Evolutionary conservation across 2,797 vertebrate species (phyloP), one percentile per base, ranked within the genome.

Genomic region (Platyrinchus mystaceus): DNA sequence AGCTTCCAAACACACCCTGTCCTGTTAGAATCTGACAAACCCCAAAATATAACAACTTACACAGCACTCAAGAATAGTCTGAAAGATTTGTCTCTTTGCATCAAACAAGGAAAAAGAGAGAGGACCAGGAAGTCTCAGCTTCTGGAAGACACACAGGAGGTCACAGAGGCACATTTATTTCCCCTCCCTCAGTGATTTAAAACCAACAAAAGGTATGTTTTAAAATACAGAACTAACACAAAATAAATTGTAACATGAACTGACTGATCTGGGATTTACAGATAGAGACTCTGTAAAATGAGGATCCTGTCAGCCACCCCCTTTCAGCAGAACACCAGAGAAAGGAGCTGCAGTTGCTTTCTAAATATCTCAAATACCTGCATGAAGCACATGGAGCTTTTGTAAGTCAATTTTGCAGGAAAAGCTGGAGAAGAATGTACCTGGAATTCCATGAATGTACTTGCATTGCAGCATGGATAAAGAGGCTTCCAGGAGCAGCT

Each of bases 391-490:
- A 26, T 10, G 66, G 8, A 88, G 93, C 80, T 88, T 79, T 39
- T n/a, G 52, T 8, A 43, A 89, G 66, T 17, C 32, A 46, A 1
- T 43, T 69, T 9, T 8, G 27, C 74, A 84, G 53, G 59, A 52
- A 56, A 93, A 92, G 92, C 86, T 56, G 78, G 78, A 70, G 56
- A 89, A 89, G 79, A 95, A 95, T 75, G 81, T 17, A 94, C 84
- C 92, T 89, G 94, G 95, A 96, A 96, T 95, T 53, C 71, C 5
- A 52, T 3, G 68, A 92, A 95, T 79, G 90, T 2, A n/a, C 80
- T 81, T 67, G 17, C 70, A 63, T 3, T 59, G 84, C 82, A 78
- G 41, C 53, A 15, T 2, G 70, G 78, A 84, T 55, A 68, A 79
- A 89, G 83, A 4, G 80, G 81, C 79, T 89, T 21, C 27, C 49